Evolutionary conservation across 2,888 invertebrate genomes (phyloP), one percentile per base, ranked within the genome.

Genomic region (Dynastes tityus): DNA sequence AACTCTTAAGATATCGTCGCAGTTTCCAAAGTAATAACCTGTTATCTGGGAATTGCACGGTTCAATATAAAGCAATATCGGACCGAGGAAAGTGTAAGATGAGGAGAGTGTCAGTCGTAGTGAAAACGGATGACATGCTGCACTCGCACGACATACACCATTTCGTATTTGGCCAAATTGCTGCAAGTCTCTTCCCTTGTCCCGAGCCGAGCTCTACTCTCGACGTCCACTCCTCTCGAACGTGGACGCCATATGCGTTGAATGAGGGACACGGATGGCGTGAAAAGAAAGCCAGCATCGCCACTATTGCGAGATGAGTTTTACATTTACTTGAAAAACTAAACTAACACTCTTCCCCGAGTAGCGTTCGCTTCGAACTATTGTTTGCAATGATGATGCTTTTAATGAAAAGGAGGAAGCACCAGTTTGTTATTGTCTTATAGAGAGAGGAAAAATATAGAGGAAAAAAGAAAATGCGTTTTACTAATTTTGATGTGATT

Each of bases 31-130:
- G 83, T 83, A 83, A 84, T 86, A 85, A 85, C 84, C 82, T 82
- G 84, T 84, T 86, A 86, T 86, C 86, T 84, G 84, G 82, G 80
- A 83, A 82, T 81, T 81, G 82, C 86, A 85, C 84, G 77, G 82
- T 82, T 82, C 82, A 83, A 83, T 84, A 85, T 85, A 84, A 84
- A 85, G 83, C 83, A 84, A 85, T 84, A 82, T 82, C 80, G 81
- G 63, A 76, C 77, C 61, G 79, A 74, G 67, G 70, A 51, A 68
- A 63, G 61, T 51, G 65, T 51, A 65, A 76, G 68, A 45, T 58
- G 64, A 58, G 8, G 16, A 58, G 75, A 75, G 61, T 74, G 49
- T 74, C 61, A 74, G 73, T 9, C 61, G 61, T 74, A 13, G 40
- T 45, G 61, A 61, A 61, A 74, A 45, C 61, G 61, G 79, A 81